Conservation (phyloP, 2,797 vertebrate species). For the Chelonia mydas region DNA sequence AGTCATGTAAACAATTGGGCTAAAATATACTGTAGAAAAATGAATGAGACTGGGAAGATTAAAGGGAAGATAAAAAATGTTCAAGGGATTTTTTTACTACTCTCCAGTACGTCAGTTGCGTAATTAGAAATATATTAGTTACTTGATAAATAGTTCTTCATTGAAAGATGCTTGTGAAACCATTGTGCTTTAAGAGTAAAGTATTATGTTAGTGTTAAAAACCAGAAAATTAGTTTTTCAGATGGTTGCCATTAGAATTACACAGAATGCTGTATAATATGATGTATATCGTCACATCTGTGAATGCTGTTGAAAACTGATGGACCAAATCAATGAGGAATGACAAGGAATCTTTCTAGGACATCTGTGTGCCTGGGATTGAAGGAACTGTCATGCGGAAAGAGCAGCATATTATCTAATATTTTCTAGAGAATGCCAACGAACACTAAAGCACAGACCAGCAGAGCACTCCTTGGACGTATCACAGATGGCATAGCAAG, state of each 20-base stretch:
- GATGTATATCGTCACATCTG: neutral
- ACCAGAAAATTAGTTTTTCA: conserved; percentile 13
- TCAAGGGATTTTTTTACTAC: neutral
- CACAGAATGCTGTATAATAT: neutral
- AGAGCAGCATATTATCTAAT: neutral
- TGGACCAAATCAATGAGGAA: conserved; percentile 32
- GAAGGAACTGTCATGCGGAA: conserved; percentile 13
- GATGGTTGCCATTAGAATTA: neutral
- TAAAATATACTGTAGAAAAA: neutral
- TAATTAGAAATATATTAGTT: conserved; percentile 30
- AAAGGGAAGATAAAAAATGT: conserved; percentile 12
- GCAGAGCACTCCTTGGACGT: neutral
- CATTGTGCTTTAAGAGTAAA: conserved; percentile 17
- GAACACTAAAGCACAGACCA: neutral
- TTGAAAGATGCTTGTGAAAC: conserved; percentile 29
- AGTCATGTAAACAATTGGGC: neutral
- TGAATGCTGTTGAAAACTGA: conserved; percentile 36
- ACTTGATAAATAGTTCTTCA: conserved; percentile 1
- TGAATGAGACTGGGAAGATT: conserved; percentile 5
- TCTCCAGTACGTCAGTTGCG: neutral
- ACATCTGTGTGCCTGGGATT: neutral
- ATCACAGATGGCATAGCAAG: neutral
- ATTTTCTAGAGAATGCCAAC: neutral
- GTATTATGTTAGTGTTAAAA: conserved; percentile 9
- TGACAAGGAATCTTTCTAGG: conserved; percentile 31